These are phyloP conservation scores for Subacronicta megacephala DNA, from an alignment of 2,888 invertebrate species.

Conservation along the genomic window DNA sequence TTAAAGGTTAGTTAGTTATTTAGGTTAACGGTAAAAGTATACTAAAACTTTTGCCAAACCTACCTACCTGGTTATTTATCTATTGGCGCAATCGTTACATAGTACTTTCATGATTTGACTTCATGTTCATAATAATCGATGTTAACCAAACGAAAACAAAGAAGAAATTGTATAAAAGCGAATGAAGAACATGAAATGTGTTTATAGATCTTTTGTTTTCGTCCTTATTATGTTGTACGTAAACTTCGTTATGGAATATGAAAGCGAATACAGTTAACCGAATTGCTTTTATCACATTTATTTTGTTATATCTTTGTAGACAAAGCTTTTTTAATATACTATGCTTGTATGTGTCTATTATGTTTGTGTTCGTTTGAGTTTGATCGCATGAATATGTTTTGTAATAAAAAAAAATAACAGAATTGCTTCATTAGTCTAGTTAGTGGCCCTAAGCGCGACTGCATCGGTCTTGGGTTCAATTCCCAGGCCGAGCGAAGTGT, in stretches of 20 bases:
- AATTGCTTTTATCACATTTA: constrained; percentile 71
- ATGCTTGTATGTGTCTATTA: constrained; percentile 38
- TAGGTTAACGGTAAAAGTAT: too few relatives aligned
- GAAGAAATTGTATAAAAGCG: constrained; percentile 60
- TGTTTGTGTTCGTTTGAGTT: constrained; percentile 45
- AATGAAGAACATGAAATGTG: constrained; percentile 52
- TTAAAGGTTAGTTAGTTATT: too few relatives aligned
- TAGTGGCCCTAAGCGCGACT: too few relatives aligned
- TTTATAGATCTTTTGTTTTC: constrained; percentile 59
- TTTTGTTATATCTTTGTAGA: constrained; percentile 61
- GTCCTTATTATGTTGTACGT: constrained; percentile 46
- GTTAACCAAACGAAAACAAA: constrained; percentile 44
- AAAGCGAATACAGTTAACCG: constrained; percentile 68
- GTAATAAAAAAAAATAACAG: too few relatives aligned
- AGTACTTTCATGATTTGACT: constrained; percentile 6
- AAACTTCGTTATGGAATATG: constrained; percentile 63
- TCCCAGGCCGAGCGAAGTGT: too few relatives aligned
- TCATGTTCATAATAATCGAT: constrained; percentile 54
- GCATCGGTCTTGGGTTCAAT: too few relatives aligned
- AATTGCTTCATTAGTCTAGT: too few relatives aligned
- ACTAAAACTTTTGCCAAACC: too few relatives aligned
- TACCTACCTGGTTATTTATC: too few relatives aligned
- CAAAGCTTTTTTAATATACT: constrained; percentile 58
- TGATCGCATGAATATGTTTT: constrained; percentile 24
- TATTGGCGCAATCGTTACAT: too few relatives aligned